These are phyloP conservation scores for Dione juno DNA, from an alignment of 2,888 invertebrate genomes.

Conservation along the genomic window DNA sequence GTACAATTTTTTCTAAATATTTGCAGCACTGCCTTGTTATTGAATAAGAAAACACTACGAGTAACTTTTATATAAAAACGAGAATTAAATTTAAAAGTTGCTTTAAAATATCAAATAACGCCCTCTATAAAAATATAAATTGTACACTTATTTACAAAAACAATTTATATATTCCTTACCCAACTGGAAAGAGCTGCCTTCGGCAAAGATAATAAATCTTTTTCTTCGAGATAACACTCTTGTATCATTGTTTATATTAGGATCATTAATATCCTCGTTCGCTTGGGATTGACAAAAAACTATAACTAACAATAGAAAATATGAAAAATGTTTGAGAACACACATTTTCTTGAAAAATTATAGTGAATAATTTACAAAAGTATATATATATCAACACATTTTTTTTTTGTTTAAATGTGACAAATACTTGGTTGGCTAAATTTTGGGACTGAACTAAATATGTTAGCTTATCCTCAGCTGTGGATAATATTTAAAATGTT, in stretches of 20 bases:
- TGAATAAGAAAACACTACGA: neutral
- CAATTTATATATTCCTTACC: slow-evolving; percentile 62
- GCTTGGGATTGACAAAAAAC: slow-evolving; percentile 28
- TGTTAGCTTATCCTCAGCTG: slow-evolving; percentile 44
- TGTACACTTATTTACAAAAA: slow-evolving; percentile 16
- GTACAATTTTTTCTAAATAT: too few species aligned
- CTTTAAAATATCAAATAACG: neutral
- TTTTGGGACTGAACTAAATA: slow-evolving; percentile 48
- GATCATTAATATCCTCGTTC: slow-evolving; percentile 13
- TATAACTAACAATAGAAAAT: slow-evolving; percentile 10
- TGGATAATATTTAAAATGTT: slow-evolving; percentile 47
- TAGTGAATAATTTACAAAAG: neutral
- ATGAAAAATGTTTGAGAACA: neutral
- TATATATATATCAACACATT: neutral
- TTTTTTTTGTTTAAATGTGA: neutral
- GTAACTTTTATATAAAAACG: neutral
- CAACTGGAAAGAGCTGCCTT: slow-evolving; percentile 85
- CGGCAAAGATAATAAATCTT: slow-evolving; percentile 83
- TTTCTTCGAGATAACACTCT: slow-evolving; percentile 78
- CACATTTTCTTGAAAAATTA: slow-evolving; percentile 23
- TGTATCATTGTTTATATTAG: slow-evolving; percentile 36
- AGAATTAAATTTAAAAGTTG: neutral
- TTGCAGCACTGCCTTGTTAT: too few species aligned
- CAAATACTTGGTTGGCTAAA: slow-evolving; percentile 34
- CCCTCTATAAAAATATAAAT: slow-evolving; percentile 4